Evolutionary conservation across 2,113 vertebrate species (phyloP).

Genomic region (Xenopus laevis): DNA sequence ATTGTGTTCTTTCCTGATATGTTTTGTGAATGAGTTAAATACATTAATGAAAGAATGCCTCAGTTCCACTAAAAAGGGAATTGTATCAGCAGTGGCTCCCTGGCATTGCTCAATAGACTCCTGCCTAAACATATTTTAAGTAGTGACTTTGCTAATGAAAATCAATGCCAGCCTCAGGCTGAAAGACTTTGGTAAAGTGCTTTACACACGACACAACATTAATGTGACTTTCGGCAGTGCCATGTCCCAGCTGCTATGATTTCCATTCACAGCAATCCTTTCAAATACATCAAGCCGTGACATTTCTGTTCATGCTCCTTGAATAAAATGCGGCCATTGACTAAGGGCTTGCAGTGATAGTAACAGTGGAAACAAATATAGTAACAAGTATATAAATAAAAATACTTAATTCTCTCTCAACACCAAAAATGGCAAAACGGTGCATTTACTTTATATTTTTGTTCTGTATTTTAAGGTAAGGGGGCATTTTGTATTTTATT

Average conservation of each 20-base stretch:
- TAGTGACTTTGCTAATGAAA: conserved; percentile 42
- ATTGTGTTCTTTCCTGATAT: background rate
- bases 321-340: no score
- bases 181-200: conserved; percentile 33
- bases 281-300: conserved; percentile 25
- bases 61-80: background rate
- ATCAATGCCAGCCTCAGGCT: conserved; percentile 41
- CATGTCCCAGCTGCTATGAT: conserved; percentile 37
- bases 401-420: no score
- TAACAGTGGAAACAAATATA: no score
- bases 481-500: no score
- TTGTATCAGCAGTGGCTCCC: conserved; percentile 10
- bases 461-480: no score
- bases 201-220: conserved; percentile 37
- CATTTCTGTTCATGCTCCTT: conserved; percentile 23
- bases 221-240: conserved; percentile 33
- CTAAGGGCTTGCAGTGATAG: no score
- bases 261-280: conserved; percentile 42
- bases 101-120: conserved; percentile 29
- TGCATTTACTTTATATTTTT: no score
- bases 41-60: conserved; percentile 9
- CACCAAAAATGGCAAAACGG: no score
- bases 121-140: conserved; percentile 28
- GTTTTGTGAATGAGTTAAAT: conserved; percentile 4
- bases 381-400: no score